Evolutionary conservation across 2,888 invertebrate species (phyloP), one percentile per base, ranked within the genome.

Genomic region (Drosophila macrothrix): DNA sequence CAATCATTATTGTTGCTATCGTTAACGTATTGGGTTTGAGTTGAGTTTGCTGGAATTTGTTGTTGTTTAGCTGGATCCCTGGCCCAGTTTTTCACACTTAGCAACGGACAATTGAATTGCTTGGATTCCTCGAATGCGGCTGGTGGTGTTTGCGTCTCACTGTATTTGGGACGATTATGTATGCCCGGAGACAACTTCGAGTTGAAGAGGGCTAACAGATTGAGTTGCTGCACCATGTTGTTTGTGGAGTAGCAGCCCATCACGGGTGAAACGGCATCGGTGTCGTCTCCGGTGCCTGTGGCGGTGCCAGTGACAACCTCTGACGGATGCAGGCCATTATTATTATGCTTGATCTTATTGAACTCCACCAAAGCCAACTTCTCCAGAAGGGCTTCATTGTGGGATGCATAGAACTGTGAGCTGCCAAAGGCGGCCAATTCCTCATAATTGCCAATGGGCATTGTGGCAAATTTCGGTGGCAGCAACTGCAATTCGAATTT

Each of bases 171-270:
- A 62, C 46, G 53, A 62, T 50, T 55, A 25, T 49, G 49, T 71
- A 73, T 78, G 19, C 25, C 46, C 46, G 86, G 67, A 1, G 90
- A 79, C 50, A 92, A 54, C 67, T 85, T 92, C 1, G 92, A 85
- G 88, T 94, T 94, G 6, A 95, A 93, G 76, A 95, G 94, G 22
- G 95, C 95, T 71, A 95, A 93, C 33, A 95, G 91, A 46, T 94
- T 94, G 4, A 92, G 80, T 81, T 95, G 95, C 56, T 94, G 94
- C 33, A 95, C 94, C 76, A 95, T 84, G 12, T 83, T 85, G 35
- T 81, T 81, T 10, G 76, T 72, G 10, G 95, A 86, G 94, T 94
- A 88, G 93, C 93, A 88, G 93, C 93, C 62, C 94, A 94, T 69
- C 93, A 94, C 76, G 0, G 91, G 82, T 19, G 94, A 90, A 73